Base-by-base conservation (phyloP, 2,797 vertebrate species). In the Fistularia commersonii region DNA sequence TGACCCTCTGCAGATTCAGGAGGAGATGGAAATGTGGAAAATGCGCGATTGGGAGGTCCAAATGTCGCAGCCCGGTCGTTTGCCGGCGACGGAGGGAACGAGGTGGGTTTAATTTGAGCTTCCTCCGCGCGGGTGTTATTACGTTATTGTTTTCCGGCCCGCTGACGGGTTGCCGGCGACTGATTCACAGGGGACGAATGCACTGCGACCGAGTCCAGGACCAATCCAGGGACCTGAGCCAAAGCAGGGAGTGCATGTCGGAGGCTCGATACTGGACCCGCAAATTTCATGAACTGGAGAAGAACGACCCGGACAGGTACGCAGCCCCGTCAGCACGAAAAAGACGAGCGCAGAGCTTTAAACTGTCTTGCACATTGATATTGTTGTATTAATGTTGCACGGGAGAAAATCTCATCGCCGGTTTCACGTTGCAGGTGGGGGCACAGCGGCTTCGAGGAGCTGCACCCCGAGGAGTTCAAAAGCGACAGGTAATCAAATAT, bases 381-480 rank as follows among this genome's bases (percentile, higher is more conserved):
- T 1, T 1, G 48, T 1, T 1, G 48, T 5, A 32, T 32, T 13
- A 23, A 5, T 2, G 34, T 23, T 34, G 3, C 32, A 45, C 13
- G 42, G 41, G 6, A 5, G 36, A 8, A 48, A 37, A 12, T 7
- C 8, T 41, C 12, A 41, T 8, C 47, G 12, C 31, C 39, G 23
- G 87, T 40, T 77, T 69, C 32, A 52, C 47, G 69, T 49, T 71
- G 61, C 84, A 99, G 97, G 59, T 99, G 97, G 97, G 96, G 95
- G 61, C 97, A 99, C 74, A 98, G 94, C 79, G 97, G 97, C 35
- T 99, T 96, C 72, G 98, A 94, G 79, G 96, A 99, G 78, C 85
- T 98, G 59, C 98, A 99, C 66, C 97, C 97, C 13, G 97, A 99
- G 65, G 94, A 97, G 76, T 98, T 98, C 80, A 81, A 92, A 65